Percentiles rank a stretch among this genome's conserved stretches.
These are phyloP conservation scores for Larimichthys polyactis DNA, from an alignment of 2,113 vertebrate genomes.

Conservation along the genomic window DNA sequence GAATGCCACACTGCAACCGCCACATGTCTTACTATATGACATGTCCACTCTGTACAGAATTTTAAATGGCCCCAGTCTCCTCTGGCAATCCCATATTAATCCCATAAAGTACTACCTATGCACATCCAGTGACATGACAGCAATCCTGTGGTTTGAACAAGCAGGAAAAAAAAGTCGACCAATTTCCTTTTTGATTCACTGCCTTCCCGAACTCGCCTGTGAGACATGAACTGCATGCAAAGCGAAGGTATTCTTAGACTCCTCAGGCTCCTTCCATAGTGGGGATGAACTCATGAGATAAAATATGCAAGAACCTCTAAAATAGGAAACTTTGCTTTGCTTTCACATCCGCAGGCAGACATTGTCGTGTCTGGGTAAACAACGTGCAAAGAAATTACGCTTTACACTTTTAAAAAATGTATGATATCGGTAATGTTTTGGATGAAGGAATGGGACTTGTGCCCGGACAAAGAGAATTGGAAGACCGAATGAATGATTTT, in stretches of 20 bases:
- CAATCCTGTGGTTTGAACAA: conserved; percentile 42
- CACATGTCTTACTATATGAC: neutral
- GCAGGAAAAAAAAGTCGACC: conserved; percentile 22
- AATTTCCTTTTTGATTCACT: conserved; percentile 39
- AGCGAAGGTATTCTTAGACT: conserved; percentile 79
- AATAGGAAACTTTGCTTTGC: conserved; percentile 69
- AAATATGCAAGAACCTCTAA: conserved; percentile 76
- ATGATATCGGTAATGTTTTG: conserved; percentile 44
- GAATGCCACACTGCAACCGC: conserved; percentile 24
- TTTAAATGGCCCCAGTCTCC: neutral
- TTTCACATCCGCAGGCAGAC: conserved; percentile 47
- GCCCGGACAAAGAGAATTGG: conserved; percentile 1
- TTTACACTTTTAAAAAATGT: conserved; percentile 59
- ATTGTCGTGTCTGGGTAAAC: conserved; percentile 61
- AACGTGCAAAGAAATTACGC: conserved; percentile 55
- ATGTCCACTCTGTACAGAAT: conserved; percentile 28
- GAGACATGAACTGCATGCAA: conserved; percentile 62
- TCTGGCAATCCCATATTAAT: neutral
- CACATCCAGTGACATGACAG: conserved; percentile 26
- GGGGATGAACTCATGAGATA: conserved; percentile 62
- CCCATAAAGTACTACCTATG: neutral
- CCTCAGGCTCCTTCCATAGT: conserved; percentile 58
- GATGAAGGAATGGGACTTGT: conserved; percentile 2
- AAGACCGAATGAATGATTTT: conserved; percentile 29
- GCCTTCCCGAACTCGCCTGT: conserved; percentile 28